Evolutionary conservation across 2,797 vertebrate genomes (phyloP).

Genomic region (Phaenicophaeus curvirostris): DNA sequence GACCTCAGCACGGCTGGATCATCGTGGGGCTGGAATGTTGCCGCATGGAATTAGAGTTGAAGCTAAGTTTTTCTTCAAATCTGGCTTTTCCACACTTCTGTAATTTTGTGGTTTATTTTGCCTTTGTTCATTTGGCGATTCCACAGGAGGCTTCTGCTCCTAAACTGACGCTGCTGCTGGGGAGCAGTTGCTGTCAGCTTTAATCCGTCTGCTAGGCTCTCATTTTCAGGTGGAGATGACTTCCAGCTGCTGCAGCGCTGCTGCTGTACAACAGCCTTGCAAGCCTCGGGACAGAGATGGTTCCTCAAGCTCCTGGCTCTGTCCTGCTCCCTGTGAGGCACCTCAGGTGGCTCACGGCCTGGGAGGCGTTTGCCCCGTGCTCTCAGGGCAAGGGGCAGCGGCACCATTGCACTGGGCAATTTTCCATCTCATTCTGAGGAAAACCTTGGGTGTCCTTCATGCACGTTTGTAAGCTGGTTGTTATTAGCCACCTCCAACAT

Average conservation of each 20-base stretch:
- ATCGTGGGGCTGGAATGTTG: not conserved
- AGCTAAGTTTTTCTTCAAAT: accelerated
- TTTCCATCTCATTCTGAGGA: accelerated
- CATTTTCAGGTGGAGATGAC: not conserved
- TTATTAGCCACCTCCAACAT: no score
- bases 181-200: not conserved
- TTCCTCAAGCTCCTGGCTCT: accelerated
- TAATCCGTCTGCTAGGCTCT: not conserved
- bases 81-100: not conserved
- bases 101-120: not conserved
- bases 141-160: not conserved
- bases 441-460: not conserved
- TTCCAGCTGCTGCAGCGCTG: not conserved
- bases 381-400: not conserved
- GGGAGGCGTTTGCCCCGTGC: not conserved
- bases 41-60: accelerated
- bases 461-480: not conserved
- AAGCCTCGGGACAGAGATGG: not conserved
- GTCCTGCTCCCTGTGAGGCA: accelerated
- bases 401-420: accelerated
- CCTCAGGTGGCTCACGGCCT: not conserved
- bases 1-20: not conserved
- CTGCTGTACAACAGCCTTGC: not conserved
- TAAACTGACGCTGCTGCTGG: not conserved
- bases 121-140: not conserved